Evolutionary conservation across 2,113 vertebrate genomes (phyloP), one percentile per base, ranked within the genome.

Genomic region (Neopipo cinnamomea): DNA sequence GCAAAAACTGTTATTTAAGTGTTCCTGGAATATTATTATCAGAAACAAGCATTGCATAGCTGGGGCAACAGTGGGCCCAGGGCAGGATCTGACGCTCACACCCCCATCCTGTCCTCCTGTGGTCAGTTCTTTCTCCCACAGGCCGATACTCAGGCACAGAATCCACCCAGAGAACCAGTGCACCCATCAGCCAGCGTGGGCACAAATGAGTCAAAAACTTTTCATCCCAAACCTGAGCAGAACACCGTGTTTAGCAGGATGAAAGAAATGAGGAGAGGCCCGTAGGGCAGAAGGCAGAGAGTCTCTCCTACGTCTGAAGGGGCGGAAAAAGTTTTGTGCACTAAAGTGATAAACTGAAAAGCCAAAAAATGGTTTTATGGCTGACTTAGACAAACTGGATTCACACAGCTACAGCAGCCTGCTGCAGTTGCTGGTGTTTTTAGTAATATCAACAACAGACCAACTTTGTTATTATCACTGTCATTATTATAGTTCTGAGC

Each of bases 1-100:
- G 97, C 98, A 96, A 97, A 97, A 98, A 93, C 97, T 98, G 97
- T 97, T 98, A 98, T 98, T 98, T 98, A 98, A 98, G 96, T 98
- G 98, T 98, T 98, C 95, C 98, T 96, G 97, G 97, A 98, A 98
- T 97, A 97, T 97, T 97, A 97, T 98, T 49, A 50, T 27, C 25
- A 27, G 49, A 50, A 50, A 44, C 0, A 2, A 61, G 84, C 59
- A 4, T 27, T 3, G 66, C 39, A 0, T 0, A 2, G 42, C 39
- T 27, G 8, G 13, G 52, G 62, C 8, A 4, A 5, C 18, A 53
- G 78, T 5, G 0, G 27, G 39, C 33, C 61, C 79, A 8, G 61
- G 65, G 33, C 71, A 5, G 13, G 37, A 23, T 7, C 44, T 0
- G 1, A 27, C 15, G 59, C 80, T 15, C 2, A 11, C 63, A 6